These are phyloP conservation scores for Coelogynopora nodosa DNA, from an alignment of 2,888 invertebrate species.

Conservation along the genomic window DNA sequence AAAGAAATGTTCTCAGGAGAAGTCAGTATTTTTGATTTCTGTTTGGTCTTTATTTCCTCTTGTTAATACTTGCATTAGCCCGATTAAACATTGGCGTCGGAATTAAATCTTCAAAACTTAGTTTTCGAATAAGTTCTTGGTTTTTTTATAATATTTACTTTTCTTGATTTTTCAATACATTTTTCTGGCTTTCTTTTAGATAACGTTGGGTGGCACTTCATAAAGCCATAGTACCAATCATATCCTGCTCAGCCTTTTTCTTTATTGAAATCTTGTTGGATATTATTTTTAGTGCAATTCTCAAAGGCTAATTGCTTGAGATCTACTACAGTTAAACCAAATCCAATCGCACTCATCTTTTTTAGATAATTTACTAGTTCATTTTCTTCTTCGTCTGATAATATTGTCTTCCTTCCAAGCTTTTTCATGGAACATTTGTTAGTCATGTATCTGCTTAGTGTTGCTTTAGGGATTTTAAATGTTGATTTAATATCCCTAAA, in stretches of 20 bases:
- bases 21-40: not conserved
- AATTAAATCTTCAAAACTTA: not conserved
- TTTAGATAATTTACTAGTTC: not conserved
- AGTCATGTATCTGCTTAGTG: not conserved
- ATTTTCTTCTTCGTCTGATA: conserved; percentile 9
- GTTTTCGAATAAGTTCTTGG: not conserved
- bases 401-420: not conserved
- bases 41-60: not conserved
- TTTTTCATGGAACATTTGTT: conserved; percentile 10
- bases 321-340: not conserved
- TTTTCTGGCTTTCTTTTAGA: conserved; percentile 11
- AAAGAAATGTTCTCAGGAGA: not conserved
- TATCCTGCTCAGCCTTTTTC: not conserved
- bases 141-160: not conserved
- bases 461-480: not conserved
- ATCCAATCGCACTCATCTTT: not conserved
- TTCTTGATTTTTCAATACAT: not conserved
- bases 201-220: not conserved
- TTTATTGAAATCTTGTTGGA: not conserved
- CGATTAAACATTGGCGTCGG: too few species aligned
- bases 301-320: not conserved
- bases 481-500: not conserved
- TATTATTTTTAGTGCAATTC: not conserved
- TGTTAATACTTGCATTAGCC: too few species aligned
- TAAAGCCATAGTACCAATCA: not conserved